Evolutionary conservation across 2,888 invertebrate species (phyloP).

Genomic region (Linyphia triangularis): DNA sequence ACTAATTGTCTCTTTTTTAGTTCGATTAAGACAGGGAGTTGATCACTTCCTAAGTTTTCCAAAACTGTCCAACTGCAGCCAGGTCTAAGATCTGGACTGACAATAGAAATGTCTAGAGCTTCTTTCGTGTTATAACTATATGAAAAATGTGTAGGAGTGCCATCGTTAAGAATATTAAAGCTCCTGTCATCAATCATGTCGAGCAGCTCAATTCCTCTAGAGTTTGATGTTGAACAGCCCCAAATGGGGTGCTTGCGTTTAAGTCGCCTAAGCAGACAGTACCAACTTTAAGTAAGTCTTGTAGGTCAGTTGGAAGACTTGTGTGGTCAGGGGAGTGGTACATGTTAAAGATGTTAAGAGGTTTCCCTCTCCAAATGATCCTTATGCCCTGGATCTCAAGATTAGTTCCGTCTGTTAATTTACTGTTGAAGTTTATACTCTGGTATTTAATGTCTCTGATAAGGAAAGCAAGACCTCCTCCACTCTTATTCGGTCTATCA

Average conservation of each 20-base stretch:
- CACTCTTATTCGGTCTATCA: neutral
- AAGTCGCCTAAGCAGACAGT: no score
- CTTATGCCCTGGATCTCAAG: no score
- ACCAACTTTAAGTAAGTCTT: no score
- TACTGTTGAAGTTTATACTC: no score
- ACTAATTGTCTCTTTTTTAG: neutral
- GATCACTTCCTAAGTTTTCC: slow-evolving; percentile 22
- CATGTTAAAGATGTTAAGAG: no score
- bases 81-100: slow-evolving; percentile 11
- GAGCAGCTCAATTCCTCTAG: no score
- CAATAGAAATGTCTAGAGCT: slow-evolving; percentile 19
- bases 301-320: no score
- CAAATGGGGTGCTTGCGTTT: no score
- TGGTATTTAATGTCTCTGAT: neutral
- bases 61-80: slow-evolving; percentile 1
- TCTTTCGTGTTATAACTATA: slow-evolving; percentile 32
- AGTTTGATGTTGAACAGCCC: no score
- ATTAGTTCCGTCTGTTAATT: no score
- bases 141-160: slow-evolving; percentile 25
- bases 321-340: no score
- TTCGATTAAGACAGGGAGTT: slow-evolving; percentile 15
- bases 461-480: neutral
- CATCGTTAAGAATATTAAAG: slow-evolving; percentile 10
- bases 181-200: neutral
- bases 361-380: no score